Evolutionary conservation across 2,797 vertebrate species (phyloP), one percentile per base, ranked within the genome.

Genomic region (Threskiornis aethiopicus): DNA sequence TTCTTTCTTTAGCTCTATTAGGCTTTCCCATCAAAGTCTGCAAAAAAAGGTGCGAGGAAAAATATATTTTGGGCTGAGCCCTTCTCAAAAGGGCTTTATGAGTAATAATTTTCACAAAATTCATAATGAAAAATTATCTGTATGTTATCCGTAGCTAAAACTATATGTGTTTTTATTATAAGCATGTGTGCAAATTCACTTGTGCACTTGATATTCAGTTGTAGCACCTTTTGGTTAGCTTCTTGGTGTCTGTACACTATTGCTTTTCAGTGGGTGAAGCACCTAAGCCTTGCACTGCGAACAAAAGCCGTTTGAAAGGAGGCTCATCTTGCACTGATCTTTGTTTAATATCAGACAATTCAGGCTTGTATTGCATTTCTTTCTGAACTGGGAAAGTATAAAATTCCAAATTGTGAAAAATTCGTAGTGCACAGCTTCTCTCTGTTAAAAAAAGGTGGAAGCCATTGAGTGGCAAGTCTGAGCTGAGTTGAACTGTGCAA

Each of bases 31-130:
- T 41, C 51, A 25, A 70, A 78, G 35, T 72, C 3, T 70, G 59
- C 13, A 28, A 75, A 65, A 62, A 47, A 51, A 31, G 2, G 2
- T 24, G 10, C 0, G 0, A 57, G 20, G 46, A 22, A 66, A 51
- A 62, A 16, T 21, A 6, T 1, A 4, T 4, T 90, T 64, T n/a
- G 26, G 10, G 26, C 2, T 57, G 11, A 65, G 5, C 5, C 15
- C 54, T 64, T 89, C 81, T 62, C 16, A 10, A 25, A 52, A 35
- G 14, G 19, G 19, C 9, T 65, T 78, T 41, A 24, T 51, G 52
- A 67, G 47, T 49, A 54, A 78, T 22, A 69, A 39, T 28, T 47
- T 76, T 64, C 26, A 33, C 12, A 28, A 15, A 20, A 19, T 49
- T 13, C 2, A 8, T 41, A 17, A 33, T 37, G 39, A 61, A 51